Evolutionary conservation across 2,797 vertebrate species (phyloP).

Genomic region (Apogon hyalosoma): DNA sequence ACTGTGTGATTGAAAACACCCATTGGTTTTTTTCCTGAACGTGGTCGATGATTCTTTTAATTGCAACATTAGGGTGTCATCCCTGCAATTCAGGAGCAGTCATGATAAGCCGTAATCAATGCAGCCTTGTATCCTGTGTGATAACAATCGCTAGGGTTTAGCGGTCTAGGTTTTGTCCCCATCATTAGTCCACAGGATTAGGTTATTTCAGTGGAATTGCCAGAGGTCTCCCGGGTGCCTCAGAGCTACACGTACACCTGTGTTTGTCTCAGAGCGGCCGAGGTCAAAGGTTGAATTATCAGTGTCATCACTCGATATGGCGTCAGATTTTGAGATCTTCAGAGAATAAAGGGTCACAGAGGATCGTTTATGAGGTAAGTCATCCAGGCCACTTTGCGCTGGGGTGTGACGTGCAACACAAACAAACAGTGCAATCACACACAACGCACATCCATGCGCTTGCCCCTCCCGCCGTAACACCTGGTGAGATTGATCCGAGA

Average conservation of each 20-base stretch:
- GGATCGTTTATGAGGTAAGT: not conserved
- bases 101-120: slow-evolving; percentile 25
- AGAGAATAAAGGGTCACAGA: not conserved
- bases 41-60: slow-evolving; percentile 3
- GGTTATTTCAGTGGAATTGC: slow-evolving; percentile 22
- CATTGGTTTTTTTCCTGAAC: slow-evolving; percentile 1
- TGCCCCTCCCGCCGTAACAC: too few species aligned
- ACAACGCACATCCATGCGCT: not conserved
- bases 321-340: not conserved
- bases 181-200: slow-evolving; percentile 48
- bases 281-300: slow-evolving; percentile 35
- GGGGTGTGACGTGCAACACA: not conserved
- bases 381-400: not conserved
- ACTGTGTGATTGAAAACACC: slow-evolving; percentile 8
- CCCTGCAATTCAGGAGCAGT: slow-evolving; percentile 1
- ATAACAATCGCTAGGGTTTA: slow-evolving; percentile 38
- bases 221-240: slow-evolving; percentile 19
- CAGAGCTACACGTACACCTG: not conserved
- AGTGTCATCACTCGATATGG: slow-evolving; percentile 17
- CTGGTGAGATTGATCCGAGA: too few species aligned
- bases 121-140: slow-evolving; percentile 16
- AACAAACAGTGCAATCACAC: not conserved
- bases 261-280: not conserved
- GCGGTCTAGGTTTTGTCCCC: slow-evolving; percentile 23
- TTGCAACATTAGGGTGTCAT: not conserved